A percentile compares a stretch with the other conserved stretches of the same genome.
phyloP scores from a whole-genome alignment of 2,888 invertebrate genomes.

The Chromoteleia sp. region DNA sequence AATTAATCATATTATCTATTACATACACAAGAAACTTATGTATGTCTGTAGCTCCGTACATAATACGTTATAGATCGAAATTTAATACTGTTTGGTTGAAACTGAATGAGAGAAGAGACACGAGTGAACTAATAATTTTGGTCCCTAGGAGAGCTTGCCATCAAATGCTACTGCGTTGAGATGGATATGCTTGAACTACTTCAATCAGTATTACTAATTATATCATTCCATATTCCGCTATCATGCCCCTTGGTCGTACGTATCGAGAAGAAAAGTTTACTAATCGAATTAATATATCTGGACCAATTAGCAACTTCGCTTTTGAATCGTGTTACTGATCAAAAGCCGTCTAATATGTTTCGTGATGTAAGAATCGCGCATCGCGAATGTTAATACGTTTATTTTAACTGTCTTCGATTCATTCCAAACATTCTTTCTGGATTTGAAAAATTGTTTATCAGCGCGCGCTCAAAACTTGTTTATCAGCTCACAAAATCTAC shows the following conservation, averaged over 20 bases:
- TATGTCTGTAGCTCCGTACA: conserved; percentile 38
- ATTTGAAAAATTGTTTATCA: too few species aligned
- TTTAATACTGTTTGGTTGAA: conserved; percentile 69
- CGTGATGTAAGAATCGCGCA: too few species aligned
- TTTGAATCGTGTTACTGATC: not conserved
- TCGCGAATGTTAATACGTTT: too few species aligned
- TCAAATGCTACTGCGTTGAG: conserved; percentile 63
- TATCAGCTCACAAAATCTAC: too few species aligned
- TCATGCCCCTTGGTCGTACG: conserved; percentile 58
- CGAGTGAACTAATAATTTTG: conserved; percentile 74
- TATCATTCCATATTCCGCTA: conserved; percentile 76
- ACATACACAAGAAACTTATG: conserved; percentile 34
- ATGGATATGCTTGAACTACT: conserved; percentile 71
- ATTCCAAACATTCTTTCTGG: too few species aligned
- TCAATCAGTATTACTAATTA: conserved; percentile 80
- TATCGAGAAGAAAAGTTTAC: conserved; percentile 62
- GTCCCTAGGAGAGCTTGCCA: conserved; percentile 69
- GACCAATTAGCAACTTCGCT: conserved; percentile 56
- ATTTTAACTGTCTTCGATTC: too few species aligned
- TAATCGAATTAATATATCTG: conserved; percentile 68
- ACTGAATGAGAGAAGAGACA: conserved; percentile 72
- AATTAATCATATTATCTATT: conserved; percentile 60
- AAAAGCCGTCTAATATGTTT: not conserved
- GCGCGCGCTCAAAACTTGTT: too few species aligned
- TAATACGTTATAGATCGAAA: conserved; percentile 65